Conservation (phyloP, 1,140 invertebrate genomes). For the Mactra quadrangularis region DNA sequence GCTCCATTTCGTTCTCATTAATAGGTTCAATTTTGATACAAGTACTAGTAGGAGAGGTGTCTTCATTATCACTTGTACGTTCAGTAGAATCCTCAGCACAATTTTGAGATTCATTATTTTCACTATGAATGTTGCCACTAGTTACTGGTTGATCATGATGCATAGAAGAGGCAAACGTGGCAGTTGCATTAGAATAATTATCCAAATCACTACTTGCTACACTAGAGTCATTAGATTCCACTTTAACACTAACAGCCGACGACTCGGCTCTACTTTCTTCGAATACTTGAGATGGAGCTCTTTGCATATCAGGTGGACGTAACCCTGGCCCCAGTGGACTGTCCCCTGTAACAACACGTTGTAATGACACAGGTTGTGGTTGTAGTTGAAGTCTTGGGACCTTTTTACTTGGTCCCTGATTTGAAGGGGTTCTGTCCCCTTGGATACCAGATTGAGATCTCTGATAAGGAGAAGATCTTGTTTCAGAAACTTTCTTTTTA, state of each 20-base stretch:
- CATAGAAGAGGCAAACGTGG: conserved; percentile 10
- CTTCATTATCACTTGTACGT: conserved; percentile 9
- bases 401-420: neutral
- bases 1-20: conserved; percentile 53
- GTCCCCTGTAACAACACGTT: neutral
- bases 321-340: neutral
- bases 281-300: conserved; percentile 22
- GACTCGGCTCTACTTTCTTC: neutral
- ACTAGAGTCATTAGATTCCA: conserved; percentile 8
- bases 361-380: conserved; percentile 6
- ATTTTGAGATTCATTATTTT: conserved; percentile 4
- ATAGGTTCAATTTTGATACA: conserved; percentile 57
- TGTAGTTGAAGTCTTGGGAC: neutral
- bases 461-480: conserved; percentile 11
- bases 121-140: neutral
- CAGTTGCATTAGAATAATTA: neutral
- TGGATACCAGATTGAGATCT: conserved; percentile 6
- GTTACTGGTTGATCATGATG: conserved; percentile 23
- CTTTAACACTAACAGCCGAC: conserved; percentile 7
- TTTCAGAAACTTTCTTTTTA: conserved; percentile 7
- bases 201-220: neutral
- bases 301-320: conserved; percentile 4
- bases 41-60: conserved; percentile 25
- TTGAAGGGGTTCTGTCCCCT: neutral
- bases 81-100: neutral